Evolutionary conservation across 2,113 vertebrate species (phyloP), one percentile per base, ranked within the genome.

Genomic region (Riparia riparia): DNA sequence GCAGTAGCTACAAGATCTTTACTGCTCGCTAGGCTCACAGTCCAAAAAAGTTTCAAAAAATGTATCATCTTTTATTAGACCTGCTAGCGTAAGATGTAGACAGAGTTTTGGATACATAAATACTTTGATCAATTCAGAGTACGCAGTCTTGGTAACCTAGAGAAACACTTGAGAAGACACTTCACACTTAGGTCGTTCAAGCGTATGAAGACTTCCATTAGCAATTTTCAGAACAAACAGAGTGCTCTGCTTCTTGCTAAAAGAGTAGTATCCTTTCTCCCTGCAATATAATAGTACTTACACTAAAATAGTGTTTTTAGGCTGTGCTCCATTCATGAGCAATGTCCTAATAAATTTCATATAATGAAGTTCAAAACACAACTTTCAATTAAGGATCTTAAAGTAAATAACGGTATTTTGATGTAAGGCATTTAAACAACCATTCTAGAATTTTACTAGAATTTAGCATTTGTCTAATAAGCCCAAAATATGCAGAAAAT

Each of bases 191-290:
- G 34, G 57, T 74, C 7, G 21, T 60, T 91, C 72, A 95, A 92
- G 77, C 11, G 6, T 42, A 44, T 71, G 77, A 95, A 86, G 53
- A 68, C 56, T 86, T 76, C 72, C 86, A 95, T 57, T 71, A 91
- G 81, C 65, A 92, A 89, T 63, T 93, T 92, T 78, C 82, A 64
- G 79, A 91, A 91, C 39, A 88, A 82, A 88, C n/a, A 65, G 53
- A 82, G 44, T 4, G 1, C 53, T 71, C 68, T 17, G 24, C 49
- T 86, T 81, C 89, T 74, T 69, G 53, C 37, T 51, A 56, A 39
- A 88, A 78, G 9, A 78, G 42, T 6, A 71, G 64, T 8, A 49
- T 18, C 71, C 29, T 78, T 68, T 49, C 61, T 7, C 79, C 61
- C 73, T 65, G n/a, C 41, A 54, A n/a, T 57, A 54, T 18, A 90